Percentiles rank a stretch among this genome's conserved stretches.
These are phyloP conservation scores for Cephus pygmeus DNA, from an alignment of 2,888 invertebrate species.

Conservation along the genomic window DNA sequence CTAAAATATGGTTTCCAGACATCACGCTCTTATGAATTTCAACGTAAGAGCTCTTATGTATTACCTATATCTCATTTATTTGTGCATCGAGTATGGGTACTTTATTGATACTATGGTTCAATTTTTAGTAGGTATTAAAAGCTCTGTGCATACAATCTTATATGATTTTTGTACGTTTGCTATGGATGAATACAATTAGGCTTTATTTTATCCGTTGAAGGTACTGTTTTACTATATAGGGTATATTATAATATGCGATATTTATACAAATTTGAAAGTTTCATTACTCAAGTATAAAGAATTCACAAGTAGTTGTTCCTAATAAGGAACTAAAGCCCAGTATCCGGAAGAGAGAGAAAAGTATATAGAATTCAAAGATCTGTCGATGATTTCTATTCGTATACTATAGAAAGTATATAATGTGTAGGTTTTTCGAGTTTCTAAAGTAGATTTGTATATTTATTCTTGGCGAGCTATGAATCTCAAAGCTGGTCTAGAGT, in stretches of 20 bases:
- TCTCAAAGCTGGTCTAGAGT: neutral
- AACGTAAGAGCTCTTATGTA: neutral
- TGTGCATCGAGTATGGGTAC: neutral
- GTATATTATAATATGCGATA: neutral
- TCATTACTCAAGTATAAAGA: neutral
- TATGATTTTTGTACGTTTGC: neutral
- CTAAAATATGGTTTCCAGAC: neutral
- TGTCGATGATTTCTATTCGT: neutral
- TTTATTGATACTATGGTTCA: neutral
- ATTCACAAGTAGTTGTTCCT: no score
- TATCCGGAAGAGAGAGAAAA: no score
- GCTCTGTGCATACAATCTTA: neutral
- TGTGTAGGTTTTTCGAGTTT: neutral
- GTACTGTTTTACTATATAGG: neutral
- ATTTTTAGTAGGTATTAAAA: neutral
- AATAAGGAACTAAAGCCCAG: no score
- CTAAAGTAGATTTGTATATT: neutral
- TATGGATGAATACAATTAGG: neutral
- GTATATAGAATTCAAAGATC: neutral
- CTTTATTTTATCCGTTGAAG: neutral
- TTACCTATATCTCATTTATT: neutral
- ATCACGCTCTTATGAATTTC: neutral
- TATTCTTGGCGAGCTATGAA: neutral
- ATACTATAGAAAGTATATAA: neutral
- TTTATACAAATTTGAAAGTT: neutral